Conservation (phyloP, 2,888 invertebrate genomes). For the Aleiodes testaceus region DNA sequence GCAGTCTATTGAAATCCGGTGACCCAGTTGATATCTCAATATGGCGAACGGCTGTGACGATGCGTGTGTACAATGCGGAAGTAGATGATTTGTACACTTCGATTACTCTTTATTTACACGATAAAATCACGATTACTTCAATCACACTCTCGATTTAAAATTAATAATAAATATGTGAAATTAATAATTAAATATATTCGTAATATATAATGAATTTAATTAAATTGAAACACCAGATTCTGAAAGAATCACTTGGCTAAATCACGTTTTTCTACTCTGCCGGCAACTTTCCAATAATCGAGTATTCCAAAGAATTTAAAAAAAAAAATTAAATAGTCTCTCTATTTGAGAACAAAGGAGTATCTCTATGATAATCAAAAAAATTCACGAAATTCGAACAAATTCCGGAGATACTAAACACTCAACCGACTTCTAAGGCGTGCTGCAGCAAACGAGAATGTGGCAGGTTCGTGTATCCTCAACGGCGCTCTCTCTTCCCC, state of each 20-base stretch:
- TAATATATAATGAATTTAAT: background rate
- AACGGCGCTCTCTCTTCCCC: constrained; percentile 66
- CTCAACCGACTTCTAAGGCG: constrained; percentile 67
- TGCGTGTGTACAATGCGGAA: constrained; percentile 45
- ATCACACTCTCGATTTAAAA: constrained; percentile 15
- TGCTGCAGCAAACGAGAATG: constrained; percentile 70
- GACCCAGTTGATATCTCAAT: constrained; percentile 48
- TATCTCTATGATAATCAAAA: no score
- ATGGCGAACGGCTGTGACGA: constrained; percentile 43
- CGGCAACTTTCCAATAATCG: no score
- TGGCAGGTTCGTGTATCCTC: constrained; percentile 63
- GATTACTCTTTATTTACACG: constrained; percentile 10
- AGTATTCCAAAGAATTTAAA: no score
- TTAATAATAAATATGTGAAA: background rate
- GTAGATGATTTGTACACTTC: constrained; percentile 19
- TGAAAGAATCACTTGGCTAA: constrained; percentile 38
- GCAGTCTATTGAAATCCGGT: constrained; percentile 42
- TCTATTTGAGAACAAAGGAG: background rate
- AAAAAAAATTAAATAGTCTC: background rate
- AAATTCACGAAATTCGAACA: no score
- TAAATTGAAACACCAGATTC: constrained; percentile 40
- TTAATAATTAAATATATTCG: background rate
- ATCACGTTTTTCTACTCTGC: constrained; percentile 1
- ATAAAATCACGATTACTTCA: background rate
- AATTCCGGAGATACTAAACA: constrained; percentile 43